Evolutionary conservation across 2,888 invertebrate species (phyloP), one percentile per base, ranked within the genome.

Genomic region (Eueremaeus valkanovi): DNA sequence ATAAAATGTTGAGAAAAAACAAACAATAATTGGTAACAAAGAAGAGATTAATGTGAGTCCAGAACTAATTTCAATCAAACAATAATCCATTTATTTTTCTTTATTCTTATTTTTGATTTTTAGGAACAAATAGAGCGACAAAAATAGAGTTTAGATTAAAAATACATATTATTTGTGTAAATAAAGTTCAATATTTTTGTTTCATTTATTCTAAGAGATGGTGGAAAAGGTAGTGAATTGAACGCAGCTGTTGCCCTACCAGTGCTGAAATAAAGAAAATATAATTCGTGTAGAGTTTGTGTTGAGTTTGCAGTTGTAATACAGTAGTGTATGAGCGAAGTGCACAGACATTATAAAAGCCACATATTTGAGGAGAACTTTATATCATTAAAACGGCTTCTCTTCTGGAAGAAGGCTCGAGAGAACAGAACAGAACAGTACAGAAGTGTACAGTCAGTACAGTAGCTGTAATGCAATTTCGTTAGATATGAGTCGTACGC

Each of bases 151-250:
- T 42, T 42, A 11, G 42, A 16, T 11, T 9, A 42, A 16, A 42
- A 42, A 11, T 11, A 42, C 42, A 42, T 42, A 42, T 42, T 42
- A 42, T 42, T 51, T 9, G 5, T 51, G 51, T n/a, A 9, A 51
- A 51, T 51, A 51, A 9, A 21, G 51, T 51, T 51, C n/a, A 8
- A 21, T 51, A 51, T 51, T 51, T 51, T 51, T 51, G 51, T 51
- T 51, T 51, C 51, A 51, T 51, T 51, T 51, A 5, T 5, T 18
- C 5, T 18, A 51, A 51, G 51, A 51, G 21, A 11, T n/a, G 51
- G 5, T 51, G 51, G 21, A 51, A 73, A 74, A 49, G 63, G 63
- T 49, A 31, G 61, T 1, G 61, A 74, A 66, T 49, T n/a, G 36
- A 40, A 61, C 29, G 63, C 58, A 63, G 74, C 74, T 24, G 27